Conservation (phyloP, 2,113 vertebrate species). For the Ovis aries region ARS-UI_Ramb_v3.0 NC_056065.1:2375001-2375500, state of each 20-base stretch:
- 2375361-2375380: not conserved
- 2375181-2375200: not conserved
- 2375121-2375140: slow-evolving; percentile 11
- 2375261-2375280: not conserved
- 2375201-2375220: slow-evolving; percentile 52
- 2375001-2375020: not conserved
- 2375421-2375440: not conserved
- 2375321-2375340: accelerated
- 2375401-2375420: not conserved
- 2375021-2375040: not conserved
- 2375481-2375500: not conserved
- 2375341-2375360: not conserved
- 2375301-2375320: not conserved
- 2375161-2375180: not conserved
- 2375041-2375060: slow-evolving; percentile 67
- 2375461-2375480: not conserved
- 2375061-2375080: slow-evolving; percentile 33
- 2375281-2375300: not conserved
- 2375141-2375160: not conserved
- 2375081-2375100: slow-evolving; percentile 51
- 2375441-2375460: not conserved
- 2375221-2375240: not conserved
- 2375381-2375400: not conserved
- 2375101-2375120: not conserved
- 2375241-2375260: not conserved